Base-by-base conservation (phyloP, 53 echinoderm and acorn worm species). In the Pentamera pediparva region DNA sequence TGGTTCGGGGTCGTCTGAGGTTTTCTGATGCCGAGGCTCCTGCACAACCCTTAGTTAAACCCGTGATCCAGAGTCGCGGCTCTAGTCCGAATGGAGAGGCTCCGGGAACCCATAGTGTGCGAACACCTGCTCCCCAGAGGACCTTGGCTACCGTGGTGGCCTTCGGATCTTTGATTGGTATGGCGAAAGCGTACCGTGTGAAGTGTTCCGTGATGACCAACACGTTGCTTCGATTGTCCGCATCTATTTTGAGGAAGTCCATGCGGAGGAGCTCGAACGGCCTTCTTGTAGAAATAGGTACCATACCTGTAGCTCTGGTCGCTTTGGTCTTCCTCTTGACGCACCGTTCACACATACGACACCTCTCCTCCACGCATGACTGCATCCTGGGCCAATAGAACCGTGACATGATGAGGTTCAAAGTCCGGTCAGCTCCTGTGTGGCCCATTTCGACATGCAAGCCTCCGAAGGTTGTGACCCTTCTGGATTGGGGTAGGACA, bases 331-430 rank as follows among this genome's bases (percentile, higher is more conserved):
- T 74, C 74, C 74, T 30, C 19, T 37, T 15, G 19, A 74, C 54
- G 27, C 56, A 74, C 36, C 56, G 53, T 38, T 74, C 74, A 35
- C 74, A 74, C 4, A 33, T 74, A 3, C 37, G 35, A 33, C 56
- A 74, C 22, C 56, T 24, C 37, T 69, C 37, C 37, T 75, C 79
- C 2, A 86, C 76, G 53, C 61, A 59, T 1, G 17, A 24, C 17
- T 53, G 69, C 89, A 84, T 80, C 39, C 25, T 56, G 0, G 89
- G 81, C 84, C 85, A 89, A 52, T 84, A 85, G 67, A 89, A 89
- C 1, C 78, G 72, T 11, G 81, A 39, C 8, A 81, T 70, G 4
- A 74, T 39, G 17, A 89, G 53, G 32, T 85, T 78, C 7, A 81
- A 33, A 21, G 84, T 89, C 3, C 85, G 71, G 5, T 89, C 89